Base-by-base conservation (phyloP, 2,888 invertebrate genomes). In the Orchestes rusci region DNA sequence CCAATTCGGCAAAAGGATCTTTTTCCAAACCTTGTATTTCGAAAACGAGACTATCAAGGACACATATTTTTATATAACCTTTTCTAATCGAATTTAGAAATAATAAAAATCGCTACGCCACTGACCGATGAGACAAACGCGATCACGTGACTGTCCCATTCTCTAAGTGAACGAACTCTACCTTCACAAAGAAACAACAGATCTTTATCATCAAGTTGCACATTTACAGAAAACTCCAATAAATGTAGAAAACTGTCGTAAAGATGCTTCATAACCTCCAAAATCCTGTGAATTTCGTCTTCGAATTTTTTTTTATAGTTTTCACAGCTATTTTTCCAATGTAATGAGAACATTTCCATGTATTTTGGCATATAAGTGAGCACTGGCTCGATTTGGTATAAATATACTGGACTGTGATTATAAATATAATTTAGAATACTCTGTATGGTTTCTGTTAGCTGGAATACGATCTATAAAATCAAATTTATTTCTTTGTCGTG, bases 271-370 rank as follows among this genome's bases (percentile, higher is more conserved):
- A 35, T 27, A n/a, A 39, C 39, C 19, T 55, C 54, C 45, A 61
- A 60, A 15, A 62, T 37, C 10, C 54, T 39, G 23, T 58, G 27
- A 30, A 63, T 48, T 48, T 60, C 58, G 13, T 39, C 45, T 34
- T 53, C 53, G 39, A 57, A 57, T 29, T 54, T 44, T n/a, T 35
- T 29, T 33, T 56, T 53, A 16, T 59, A 61, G 3, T 49, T 29
- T 27, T 56, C 53, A 23, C 57, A 48, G 36, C 63, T 61, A 46
- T 39, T 39, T 30, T n/a, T n/a, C n/a, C 39, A 44, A 29, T 44
- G 44, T 16, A 34, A 18, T 16, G 29, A 15, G 34, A 44, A 44
- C n/a, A 34, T 29, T 13, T 38, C n/a, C 35, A 44, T 23, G 30
- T 32, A 34, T 13, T 34, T 39, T 17, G 39, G 34, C 15, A 44